Evolutionary conservation across 2,797 vertebrate species (phyloP).

Genomic region (Botia kubotai): DNA sequence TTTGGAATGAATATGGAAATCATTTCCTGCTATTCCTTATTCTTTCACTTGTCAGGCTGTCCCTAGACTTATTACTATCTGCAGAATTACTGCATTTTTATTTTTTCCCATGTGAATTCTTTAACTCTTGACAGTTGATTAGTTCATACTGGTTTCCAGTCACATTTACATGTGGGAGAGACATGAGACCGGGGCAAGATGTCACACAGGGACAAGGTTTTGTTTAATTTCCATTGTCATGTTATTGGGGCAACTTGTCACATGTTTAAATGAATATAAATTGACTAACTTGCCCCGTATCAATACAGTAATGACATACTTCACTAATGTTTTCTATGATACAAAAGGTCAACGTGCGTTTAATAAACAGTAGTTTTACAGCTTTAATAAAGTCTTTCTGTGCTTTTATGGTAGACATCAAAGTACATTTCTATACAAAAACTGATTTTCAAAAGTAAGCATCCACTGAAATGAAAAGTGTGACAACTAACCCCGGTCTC

Average conservation of each 20-base stretch:
- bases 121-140: background rate
- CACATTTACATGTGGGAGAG: background rate
- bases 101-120: background rate
- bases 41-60: slow-evolving; percentile 22
- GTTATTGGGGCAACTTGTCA: background rate
- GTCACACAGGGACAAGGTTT: background rate
- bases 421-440: background rate
- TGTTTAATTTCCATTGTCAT: background rate
- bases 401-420: background rate
- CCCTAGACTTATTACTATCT: slow-evolving; percentile 4
- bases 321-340: background rate
- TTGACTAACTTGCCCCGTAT: background rate
- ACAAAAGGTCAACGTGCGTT: background rate
- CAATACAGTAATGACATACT: background rate
- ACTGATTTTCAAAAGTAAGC: background rate
- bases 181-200: background rate
- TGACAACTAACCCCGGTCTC: background rate
- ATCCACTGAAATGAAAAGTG: background rate
- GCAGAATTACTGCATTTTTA: slow-evolving; percentile 8
- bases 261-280: background rate
- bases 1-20: slow-evolving; percentile 57
- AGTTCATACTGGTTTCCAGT: background rate
- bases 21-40: slow-evolving; percentile 37
- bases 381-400: too few species aligned
- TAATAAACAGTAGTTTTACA: background rate